Evolutionary conservation across 2,888 invertebrate genomes (phyloP).

Genomic region (Zelleria hepariella): DNA sequence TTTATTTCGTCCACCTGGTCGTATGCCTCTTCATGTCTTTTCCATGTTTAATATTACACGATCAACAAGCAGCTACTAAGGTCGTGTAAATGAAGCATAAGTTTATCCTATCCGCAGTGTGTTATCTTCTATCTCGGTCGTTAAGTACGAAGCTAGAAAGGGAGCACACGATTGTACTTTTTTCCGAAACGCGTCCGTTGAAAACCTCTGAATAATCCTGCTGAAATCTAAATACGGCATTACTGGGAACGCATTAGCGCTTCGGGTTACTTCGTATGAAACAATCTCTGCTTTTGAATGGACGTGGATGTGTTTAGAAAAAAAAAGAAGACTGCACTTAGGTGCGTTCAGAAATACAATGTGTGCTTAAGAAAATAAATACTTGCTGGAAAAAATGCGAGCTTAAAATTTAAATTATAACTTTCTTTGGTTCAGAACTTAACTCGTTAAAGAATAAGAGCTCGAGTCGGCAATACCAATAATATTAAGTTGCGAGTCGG

Average conservation of each 20-base stretch:
- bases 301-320: constrained; percentile 1
- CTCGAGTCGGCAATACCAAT: no score
- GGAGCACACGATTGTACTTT: background rate
- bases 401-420: no score
- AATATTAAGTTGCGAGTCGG: no score
- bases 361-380: background rate
- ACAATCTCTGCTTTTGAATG: constrained; percentile 6
- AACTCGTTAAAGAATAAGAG: no score
- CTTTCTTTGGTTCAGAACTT: no score
- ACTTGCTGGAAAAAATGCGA: no score
- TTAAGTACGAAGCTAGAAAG: background rate
- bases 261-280: constrained; percentile 14
- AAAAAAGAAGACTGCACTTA: background rate
- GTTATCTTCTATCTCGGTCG: background rate
- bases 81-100: no score
- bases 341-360: background rate
- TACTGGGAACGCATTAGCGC: constrained; percentile 27
- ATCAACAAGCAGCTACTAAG: no score
- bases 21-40: no score
- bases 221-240: constrained; percentile 19
- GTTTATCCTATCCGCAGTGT: background rate
- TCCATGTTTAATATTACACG: no score
- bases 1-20: no score
- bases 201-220: background rate
- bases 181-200: background rate